Conservation (phyloP, 2,113 vertebrate species). For the Aptenodytes patagonicus region DNA sequence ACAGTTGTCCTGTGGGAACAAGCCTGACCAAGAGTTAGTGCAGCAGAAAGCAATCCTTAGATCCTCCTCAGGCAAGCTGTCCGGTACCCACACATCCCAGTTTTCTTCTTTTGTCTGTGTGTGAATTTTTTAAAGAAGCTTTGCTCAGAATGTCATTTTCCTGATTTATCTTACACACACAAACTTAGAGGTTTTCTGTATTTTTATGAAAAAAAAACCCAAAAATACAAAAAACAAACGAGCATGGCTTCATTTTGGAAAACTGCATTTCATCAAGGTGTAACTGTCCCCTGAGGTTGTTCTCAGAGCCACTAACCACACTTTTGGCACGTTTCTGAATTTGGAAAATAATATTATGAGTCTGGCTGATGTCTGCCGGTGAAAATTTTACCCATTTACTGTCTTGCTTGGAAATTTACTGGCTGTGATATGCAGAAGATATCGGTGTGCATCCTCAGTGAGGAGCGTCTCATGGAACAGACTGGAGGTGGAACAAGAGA, state of each 20-base stretch:
- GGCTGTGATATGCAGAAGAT: not conserved
- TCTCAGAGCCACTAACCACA: not conserved
- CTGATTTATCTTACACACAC: fast-evolving
- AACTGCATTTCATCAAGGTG: not conserved
- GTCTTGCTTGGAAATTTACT: not conserved
- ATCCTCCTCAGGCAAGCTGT: not conserved
- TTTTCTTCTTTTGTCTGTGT: not conserved
- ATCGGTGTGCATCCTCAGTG: fast-evolving
- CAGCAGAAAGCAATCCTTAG: not conserved
- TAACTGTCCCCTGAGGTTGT: not conserved
- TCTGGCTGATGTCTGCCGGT: not conserved
- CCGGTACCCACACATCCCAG: not conserved
- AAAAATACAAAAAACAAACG: not conserved
- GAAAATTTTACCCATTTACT: not conserved
- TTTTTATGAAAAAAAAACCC: not conserved
- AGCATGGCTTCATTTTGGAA: not conserved
- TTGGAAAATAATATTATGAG: not conserved
- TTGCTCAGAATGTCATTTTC: not conserved
- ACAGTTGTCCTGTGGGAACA: not conserved
- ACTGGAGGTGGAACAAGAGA: not conserved
- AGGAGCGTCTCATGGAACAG: not conserved
- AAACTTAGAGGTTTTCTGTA: not conserved
- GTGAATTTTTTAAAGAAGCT: not conserved
- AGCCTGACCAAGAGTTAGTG: not conserved
- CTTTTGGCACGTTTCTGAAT: not conserved